Evolutionary conservation across 2,797 vertebrate species (phyloP).

Genomic region (Uromys caudimaculatus): DNA sequence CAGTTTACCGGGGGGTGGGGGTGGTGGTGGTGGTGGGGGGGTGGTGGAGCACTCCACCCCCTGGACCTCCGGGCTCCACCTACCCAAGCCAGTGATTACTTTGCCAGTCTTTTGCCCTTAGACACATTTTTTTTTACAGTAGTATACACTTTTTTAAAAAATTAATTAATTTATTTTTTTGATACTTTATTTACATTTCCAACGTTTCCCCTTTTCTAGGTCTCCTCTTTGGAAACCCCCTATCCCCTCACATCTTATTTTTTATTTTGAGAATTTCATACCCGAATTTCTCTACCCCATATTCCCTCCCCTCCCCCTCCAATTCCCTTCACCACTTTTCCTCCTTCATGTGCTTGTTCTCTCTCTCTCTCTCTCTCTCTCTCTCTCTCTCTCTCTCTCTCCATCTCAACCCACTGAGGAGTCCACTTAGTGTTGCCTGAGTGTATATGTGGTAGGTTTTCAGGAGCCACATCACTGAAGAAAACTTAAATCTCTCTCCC

Average conservation of each 20-base stretch:
- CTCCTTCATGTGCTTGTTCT: not conserved
- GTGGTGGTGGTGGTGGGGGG: too few species aligned
- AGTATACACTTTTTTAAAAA: too few species aligned
- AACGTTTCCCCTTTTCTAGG: too few species aligned
- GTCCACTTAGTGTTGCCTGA: not conserved
- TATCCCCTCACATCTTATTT: too few species aligned
- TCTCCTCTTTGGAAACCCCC: too few species aligned
- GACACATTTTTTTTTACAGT: too few species aligned
- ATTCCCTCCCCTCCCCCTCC: not conserved
- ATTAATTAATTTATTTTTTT: too few species aligned
- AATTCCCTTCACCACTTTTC: not conserved
- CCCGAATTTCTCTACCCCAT: not conserved
- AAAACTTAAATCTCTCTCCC: not conserved
- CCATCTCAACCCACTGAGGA: not conserved
- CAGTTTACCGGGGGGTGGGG: too few species aligned
- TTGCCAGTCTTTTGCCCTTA: not conserved
- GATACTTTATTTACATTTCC: too few species aligned
- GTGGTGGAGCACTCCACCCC: too few species aligned
- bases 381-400: not conserved
- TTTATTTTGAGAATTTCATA: not conserved
- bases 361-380: not conserved
- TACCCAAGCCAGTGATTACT: not conserved
- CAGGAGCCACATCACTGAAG: not conserved
- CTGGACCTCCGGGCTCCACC: not conserved
- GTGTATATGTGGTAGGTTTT: not conserved